phyloP scores from a whole-genome alignment of 1,140 invertebrate genomes.

The Brachionus rubens region DNA sequence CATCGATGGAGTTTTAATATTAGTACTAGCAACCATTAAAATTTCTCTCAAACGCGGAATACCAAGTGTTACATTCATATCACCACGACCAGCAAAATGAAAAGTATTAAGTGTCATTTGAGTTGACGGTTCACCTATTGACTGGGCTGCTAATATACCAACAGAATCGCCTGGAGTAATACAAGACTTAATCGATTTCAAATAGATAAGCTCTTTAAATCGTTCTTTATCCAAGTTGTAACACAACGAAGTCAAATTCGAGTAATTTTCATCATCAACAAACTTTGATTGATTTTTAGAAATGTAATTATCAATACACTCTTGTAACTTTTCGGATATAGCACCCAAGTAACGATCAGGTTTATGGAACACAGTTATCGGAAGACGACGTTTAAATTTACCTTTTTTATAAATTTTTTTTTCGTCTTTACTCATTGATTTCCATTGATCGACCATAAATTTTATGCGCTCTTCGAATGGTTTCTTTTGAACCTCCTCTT shows the following conservation, averaged over 20 bases:
- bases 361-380: conserved; percentile 29
- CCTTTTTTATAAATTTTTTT: conserved; percentile 50
- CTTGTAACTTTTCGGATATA: conserved; percentile 71
- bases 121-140: conserved; percentile 95
- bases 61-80: conserved; percentile 97
- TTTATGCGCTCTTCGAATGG: neutral
- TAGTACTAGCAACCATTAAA: conserved; percentile 85
- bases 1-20: conserved; percentile 92
- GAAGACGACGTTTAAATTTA: conserved; percentile 14
- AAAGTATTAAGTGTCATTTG: conserved; percentile 99
- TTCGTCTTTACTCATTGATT: conserved; percentile 63
- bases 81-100: conserved; percentile 97
- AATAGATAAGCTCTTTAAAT: conserved; percentile 67
- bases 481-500: conserved; percentile 4
- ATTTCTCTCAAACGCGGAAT: conserved; percentile 94
- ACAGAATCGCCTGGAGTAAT: conserved; percentile 90
- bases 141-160: conserved; percentile 86
- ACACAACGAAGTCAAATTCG: neutral
- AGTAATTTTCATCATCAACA: conserved; percentile 19
- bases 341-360: conserved; percentile 68
- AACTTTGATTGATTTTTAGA: conserved; percentile 52
- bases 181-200: conserved; percentile 73
- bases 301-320: conserved; percentile 68
- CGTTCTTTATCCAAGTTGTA: conserved; percentile 25
- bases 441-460: conserved; percentile 62